Evolutionary conservation across 2,888 invertebrate genomes (phyloP), one percentile per base, ranked within the genome.

Genomic region (Merodon equestris): DNA sequence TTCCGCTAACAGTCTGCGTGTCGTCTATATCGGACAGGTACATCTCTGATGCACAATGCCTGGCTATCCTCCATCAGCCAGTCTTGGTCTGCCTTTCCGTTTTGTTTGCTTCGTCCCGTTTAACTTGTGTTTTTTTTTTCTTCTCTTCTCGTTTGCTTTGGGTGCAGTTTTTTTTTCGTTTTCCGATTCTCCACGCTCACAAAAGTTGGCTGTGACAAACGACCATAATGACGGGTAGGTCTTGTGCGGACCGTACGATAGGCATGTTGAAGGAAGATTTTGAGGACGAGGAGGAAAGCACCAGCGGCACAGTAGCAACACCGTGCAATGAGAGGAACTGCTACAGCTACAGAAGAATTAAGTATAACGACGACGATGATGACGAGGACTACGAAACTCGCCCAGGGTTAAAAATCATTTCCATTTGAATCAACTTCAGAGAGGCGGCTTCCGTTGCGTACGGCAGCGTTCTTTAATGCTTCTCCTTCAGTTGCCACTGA

Each of bases 331-430:
- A 27, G 27, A 27, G 2, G 27, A 27, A 27, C n/a, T n/a, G n/a
- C n/a, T n/a, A n/a, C n/a, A n/a, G n/a, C n/a, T n/a, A n/a, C n/a
- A n/a, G n/a, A n/a, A n/a, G n/a, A n/a, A n/a, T n/a, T n/a, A n/a
- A n/a, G n/a, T 27, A 66, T 9, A 13, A 60, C 44, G 15, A 48
- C 17, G 48, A 57, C 48, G 54, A 53, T 12, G 13, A 48, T 34
- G 42, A 68, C 27, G 19, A 53, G 27, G 60, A 61, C 72, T 61
- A 45, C 63, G 67, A 40, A 79, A 77, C 77, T 77, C 61, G 79
- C 79, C 74, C 74, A 70, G 74, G 79, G 79, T 79, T 74, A 79
- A 79, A 79, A 79, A 79, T 79, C 74, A 79, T 79, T 79, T 79
- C 74, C 74, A 74, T 79, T 79, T 79, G 79, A 79, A 74, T 79